Percentiles rank a stretch among this genome's conserved stretches.
Conservation (phyloP, 1,140 invertebrate genomes). For the Scaptomyza hsui region DNA sequence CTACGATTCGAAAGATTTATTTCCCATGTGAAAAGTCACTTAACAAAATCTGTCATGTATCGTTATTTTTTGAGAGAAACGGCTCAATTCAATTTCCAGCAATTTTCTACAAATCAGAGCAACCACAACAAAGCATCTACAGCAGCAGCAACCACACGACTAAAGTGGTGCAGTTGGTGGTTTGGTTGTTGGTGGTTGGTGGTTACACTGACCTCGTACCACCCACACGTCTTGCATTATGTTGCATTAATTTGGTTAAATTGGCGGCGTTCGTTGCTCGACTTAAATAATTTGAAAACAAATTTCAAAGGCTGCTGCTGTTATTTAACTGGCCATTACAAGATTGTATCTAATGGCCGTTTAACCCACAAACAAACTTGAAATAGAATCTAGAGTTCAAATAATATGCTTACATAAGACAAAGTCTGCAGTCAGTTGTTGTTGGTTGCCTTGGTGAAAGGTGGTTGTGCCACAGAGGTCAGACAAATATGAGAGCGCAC, state of each 20-base stretch:
- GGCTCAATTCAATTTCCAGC: conserved; percentile 52
- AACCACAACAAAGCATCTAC: conserved; percentile 3
- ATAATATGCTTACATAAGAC: conserved; percentile 52
- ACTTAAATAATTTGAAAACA: conserved; percentile 82
- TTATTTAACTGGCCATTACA: conserved; percentile 77
- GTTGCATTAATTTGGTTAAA: conserved; percentile 77
- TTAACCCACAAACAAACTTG: conserved; percentile 59
- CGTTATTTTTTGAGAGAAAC: conserved; percentile 40
- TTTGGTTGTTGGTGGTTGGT: not conserved
- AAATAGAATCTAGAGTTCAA: conserved; percentile 16
- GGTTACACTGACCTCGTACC: conserved; percentile 51
- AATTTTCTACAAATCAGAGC: conserved; percentile 62
- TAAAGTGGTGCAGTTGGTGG: conserved; percentile 11
- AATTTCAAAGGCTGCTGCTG: conserved; percentile 59
- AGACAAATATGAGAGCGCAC: conserved; percentile 75
- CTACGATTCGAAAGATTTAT: conserved; percentile 47
- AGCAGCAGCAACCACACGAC: too few relatives aligned
- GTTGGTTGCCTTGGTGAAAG: conserved; percentile 59
- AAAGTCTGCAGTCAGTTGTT: conserved; percentile 13
- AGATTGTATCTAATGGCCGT: conserved; percentile 75
- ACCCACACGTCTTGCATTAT: conserved; percentile 79
- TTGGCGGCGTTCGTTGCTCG: conserved; percentile 61
- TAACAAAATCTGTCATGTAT: conserved; percentile 47
- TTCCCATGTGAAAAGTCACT: conserved; percentile 34
- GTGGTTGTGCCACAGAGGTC: conserved; percentile 59